Conservation (phyloP, 1,140 invertebrate species). For the Ostrea denselamellosa region DNA sequence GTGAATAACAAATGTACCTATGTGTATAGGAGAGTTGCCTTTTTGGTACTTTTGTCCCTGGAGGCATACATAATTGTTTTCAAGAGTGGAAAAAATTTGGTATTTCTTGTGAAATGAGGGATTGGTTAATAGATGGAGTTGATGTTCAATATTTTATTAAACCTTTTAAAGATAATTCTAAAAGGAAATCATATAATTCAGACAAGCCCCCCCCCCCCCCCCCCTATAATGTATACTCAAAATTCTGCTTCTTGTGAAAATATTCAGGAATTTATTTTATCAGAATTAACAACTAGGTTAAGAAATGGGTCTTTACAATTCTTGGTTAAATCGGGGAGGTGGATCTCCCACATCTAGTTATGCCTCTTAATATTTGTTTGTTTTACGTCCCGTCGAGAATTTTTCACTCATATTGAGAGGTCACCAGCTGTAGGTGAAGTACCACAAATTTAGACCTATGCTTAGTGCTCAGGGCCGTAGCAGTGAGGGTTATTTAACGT, state of each 20-base stretch:
- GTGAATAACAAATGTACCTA: background rate
- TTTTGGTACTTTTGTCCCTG: constrained; percentile 44
- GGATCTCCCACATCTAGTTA: constrained; percentile 40
- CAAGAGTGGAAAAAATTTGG: constrained; percentile 41
- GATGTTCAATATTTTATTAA: constrained; percentile 39
- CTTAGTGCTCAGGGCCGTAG: no score
- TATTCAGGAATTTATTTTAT: background rate
- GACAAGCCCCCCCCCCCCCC: no score
- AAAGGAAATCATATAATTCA: constrained; percentile 21
- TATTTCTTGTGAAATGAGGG: background rate
- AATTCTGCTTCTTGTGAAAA: constrained; percentile 7
- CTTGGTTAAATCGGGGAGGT: constrained; percentile 40
- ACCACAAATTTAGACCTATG: no score
- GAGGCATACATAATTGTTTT: constrained; percentile 36
- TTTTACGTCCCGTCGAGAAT: no score
- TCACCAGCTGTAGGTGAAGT: no score
- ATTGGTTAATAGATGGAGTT: constrained; percentile 44
- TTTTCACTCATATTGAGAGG: no score
- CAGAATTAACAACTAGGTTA: constrained; percentile 12
- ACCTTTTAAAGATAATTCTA: constrained; percentile 43
- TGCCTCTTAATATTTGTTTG: no score
- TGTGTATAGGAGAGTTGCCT: background rate
- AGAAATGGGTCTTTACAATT: constrained; percentile 44
- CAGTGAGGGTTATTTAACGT: no score
- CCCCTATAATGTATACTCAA: background rate